Evolutionary conservation across 1,140 invertebrate genomes (phyloP), one percentile per base, ranked within the genome.

Genomic region (Ceratina calcarata): DNA sequence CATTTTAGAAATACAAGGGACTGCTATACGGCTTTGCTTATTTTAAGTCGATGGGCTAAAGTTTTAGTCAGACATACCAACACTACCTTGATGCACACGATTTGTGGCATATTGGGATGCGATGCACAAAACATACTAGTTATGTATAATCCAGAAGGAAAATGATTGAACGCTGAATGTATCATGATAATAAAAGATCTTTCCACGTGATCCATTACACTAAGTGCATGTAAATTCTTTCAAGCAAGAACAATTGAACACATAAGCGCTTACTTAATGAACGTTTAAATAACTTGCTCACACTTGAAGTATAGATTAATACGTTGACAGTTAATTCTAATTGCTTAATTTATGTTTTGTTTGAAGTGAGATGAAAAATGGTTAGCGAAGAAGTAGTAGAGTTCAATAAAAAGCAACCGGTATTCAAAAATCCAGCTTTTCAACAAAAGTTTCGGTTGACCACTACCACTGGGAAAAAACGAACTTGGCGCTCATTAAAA

Each of bases 401-500:
- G 61, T 45, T 72, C 51, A 89, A 85, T 22, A 92, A 92, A 32
- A 93, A 92, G 68, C 72, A 81, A 57, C 87, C 88, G 13, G 51
- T 90, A 22, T 93, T 92, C 67, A 93, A 93, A 68, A 91, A 91
- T 65, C 82, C 87, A 37, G 78, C 74, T 27, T 93, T 94, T 61
- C 92, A 94, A 87, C 91, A 93, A 65, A 89, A 90, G 65, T 94
- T 91, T 80, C 90, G 91, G 24, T 90, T 91, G 7, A 93, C 91
- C 16, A 93, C 88, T 75, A 93, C 70, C 57, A 91, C 89, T n/a
- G 94, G 94, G 24, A 96, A 96, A 87, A 97, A 96, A 90, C 94
- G 95, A 75, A 95, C 95, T 79, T 97, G 96, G 96, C 94, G 95
- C 87, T 96, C 96, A 6, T 88, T 97, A 53, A 97, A 97, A 88